phyloP scores from a whole-genome alignment of 1,140 invertebrate species.

The Zophobas atratus region DNA sequence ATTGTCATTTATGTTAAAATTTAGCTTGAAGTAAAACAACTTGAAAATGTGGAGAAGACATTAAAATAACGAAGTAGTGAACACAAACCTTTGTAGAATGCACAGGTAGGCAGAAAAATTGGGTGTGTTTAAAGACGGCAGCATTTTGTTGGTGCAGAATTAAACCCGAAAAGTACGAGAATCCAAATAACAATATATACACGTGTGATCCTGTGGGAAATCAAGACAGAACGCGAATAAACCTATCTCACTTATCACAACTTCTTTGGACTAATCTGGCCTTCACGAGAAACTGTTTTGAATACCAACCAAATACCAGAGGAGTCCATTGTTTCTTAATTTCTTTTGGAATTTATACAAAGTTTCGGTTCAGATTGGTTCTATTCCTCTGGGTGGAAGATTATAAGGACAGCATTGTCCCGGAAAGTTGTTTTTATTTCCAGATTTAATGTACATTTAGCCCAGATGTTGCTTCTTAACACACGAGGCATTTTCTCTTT shows the following conservation, averaged over 20 bases:
- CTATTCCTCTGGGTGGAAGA: slow-evolving; percentile 52
- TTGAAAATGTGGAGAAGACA: too few species aligned
- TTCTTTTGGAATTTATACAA: slow-evolving; percentile 54
- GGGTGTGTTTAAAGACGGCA: slow-evolving; percentile 13
- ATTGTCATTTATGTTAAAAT: too few species aligned
- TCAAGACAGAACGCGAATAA: slow-evolving; percentile 57
- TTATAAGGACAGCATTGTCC: slow-evolving; percentile 51
- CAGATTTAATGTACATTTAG: slow-evolving; percentile 41
- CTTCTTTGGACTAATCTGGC: slow-evolving; percentile 58
- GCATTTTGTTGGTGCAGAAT: slow-evolving; percentile 42
- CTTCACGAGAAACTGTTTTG: slow-evolving; percentile 56
- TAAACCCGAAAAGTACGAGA: slow-evolving; percentile 42
- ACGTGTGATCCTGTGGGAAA: slow-evolving; percentile 59
- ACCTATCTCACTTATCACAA: slow-evolving; percentile 60
- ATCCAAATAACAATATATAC: slow-evolving; percentile 58
- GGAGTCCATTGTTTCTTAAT: slow-evolving; percentile 57
- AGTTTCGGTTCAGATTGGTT: slow-evolving; percentile 53
- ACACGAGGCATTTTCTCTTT: slow-evolving; percentile 29
- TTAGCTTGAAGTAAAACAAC: too few species aligned
- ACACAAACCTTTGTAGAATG: too few species aligned
- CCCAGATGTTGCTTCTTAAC: slow-evolving; percentile 33
- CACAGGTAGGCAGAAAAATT: too few species aligned
- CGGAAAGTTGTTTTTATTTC: slow-evolving; percentile 42
- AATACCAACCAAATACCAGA: slow-evolving; percentile 52
- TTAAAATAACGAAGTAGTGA: neutral